phyloP scores from a whole-genome alignment of 2,113 vertebrate species.

The Laticauda colubrina region DNA sequence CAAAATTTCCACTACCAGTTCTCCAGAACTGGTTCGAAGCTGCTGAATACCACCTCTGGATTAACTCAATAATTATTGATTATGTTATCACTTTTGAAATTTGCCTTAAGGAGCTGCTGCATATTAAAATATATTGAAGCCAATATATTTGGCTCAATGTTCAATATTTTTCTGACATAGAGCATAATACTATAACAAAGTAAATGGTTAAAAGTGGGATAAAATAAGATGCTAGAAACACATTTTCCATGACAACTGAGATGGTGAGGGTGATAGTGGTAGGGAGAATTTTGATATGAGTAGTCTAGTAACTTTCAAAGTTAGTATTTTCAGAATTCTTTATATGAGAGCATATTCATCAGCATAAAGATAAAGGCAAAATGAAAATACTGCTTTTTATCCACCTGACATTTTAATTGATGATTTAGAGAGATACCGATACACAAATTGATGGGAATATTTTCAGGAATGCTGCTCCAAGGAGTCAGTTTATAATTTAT shows the following conservation, averaged over 20 bases:
- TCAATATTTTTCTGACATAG: background rate
- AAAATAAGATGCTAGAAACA: slow-evolving; percentile 49
- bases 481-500: slow-evolving; percentile 33
- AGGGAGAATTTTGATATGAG: slow-evolving; percentile 61
- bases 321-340: slow-evolving; percentile 69
- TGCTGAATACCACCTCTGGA: too few species aligned
- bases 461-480: slow-evolving; percentile 62
- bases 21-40: too few species aligned
- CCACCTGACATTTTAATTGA: slow-evolving; percentile 71
- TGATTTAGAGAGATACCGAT: slow-evolving; percentile 40
- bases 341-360: slow-evolving; percentile 69
- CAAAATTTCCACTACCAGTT: too few species aligned
- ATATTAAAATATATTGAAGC: background rate
- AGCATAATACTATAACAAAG: background rate
- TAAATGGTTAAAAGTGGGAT: background rate
- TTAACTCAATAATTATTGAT: slow-evolving; percentile 13
- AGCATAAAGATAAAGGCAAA: slow-evolving; percentile 68
- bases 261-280: background rate
- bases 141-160: background rate
- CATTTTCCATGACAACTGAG: slow-evolving; percentile 53
- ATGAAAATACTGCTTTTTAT: slow-evolving; percentile 72
- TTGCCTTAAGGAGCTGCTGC: background rate
- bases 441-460: slow-evolving; percentile 48
- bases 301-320: slow-evolving; percentile 66
- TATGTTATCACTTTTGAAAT: background rate